A percentile compares a stretch with the other conserved stretches of the same genome.
Conservation (phyloP, 2,797 vertebrate genomes). For the Coranthus polyacanthus region DNA sequence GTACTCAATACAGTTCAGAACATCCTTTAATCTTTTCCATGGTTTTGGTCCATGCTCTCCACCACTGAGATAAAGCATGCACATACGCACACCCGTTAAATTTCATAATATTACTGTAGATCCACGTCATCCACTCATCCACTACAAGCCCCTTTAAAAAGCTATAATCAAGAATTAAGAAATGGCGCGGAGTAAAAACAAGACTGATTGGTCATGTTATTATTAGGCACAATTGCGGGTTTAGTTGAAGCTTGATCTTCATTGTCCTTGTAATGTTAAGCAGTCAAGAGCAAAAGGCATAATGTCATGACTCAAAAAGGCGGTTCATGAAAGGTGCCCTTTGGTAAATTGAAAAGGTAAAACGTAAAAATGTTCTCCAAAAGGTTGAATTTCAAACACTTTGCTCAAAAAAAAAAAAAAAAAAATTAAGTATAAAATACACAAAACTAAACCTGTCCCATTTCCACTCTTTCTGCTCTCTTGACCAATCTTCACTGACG, state of each 20-base stretch:
- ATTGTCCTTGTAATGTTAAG: constrained; percentile 12
- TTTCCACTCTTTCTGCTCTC: background rate
- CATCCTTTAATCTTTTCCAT: constrained; percentile 24
- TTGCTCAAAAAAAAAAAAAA: no score
- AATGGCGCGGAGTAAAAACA: background rate
- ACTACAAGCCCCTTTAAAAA: background rate
- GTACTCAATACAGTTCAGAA: constrained; percentile 12
- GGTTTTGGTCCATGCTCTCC: background rate
- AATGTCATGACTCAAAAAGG: background rate
- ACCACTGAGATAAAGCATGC: background rate
- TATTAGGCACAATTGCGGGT: background rate
- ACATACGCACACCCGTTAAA: background rate
- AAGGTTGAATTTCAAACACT: no score
- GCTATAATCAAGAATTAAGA: constrained; percentile 1
- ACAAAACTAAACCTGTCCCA: background rate
- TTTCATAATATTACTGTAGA: no score
- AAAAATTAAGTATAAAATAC: no score
- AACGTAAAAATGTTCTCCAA: background rate
- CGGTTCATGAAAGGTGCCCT: background rate
- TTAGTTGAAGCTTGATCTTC: constrained; percentile 7
- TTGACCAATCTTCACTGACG: no score
- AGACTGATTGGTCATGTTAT: background rate
- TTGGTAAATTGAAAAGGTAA: background rate
- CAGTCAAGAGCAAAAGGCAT: constrained; percentile 10
- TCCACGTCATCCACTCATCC: background rate